Percentiles rank a stretch among this genome's conserved stretches.
phyloP scores from a whole-genome alignment of 2,113 vertebrate genomes.

The Dendrocopos noguchii region DNA sequence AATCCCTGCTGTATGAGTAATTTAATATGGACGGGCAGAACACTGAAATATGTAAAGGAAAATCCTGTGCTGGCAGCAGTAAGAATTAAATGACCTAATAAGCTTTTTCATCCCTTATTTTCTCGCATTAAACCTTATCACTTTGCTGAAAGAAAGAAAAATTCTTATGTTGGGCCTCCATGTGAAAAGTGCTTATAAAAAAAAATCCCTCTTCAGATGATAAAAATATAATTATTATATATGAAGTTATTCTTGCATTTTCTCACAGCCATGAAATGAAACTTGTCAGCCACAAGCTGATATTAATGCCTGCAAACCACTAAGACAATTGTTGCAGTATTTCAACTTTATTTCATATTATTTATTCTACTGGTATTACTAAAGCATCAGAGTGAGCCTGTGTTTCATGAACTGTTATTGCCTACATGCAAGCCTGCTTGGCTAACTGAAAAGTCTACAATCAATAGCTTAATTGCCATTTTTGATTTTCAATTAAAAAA shows the following conservation, averaged over 20 bases:
- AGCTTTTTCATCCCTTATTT: slow-evolving; percentile 34
- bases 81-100: slow-evolving; percentile 22
- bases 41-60: slow-evolving; percentile 15
- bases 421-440: background rate
- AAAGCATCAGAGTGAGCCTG: background rate
- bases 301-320: slow-evolving; percentile 4
- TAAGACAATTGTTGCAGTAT: background rate
- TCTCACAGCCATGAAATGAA: slow-evolving; percentile 32
- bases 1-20: slow-evolving; percentile 10
- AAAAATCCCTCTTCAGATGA: slow-evolving; percentile 21
- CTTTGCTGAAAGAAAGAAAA: slow-evolving; percentile 37
- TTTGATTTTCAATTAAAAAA: background rate
- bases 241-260: slow-evolving; percentile 41
- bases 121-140: slow-evolving; percentile 11
- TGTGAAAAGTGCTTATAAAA: slow-evolving; percentile 50
- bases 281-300: background rate
- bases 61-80: slow-evolving; percentile 3
- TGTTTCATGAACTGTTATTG: background rate
- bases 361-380: background rate
- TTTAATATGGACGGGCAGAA: slow-evolving; percentile 20
- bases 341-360: background rate
- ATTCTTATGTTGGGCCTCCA: slow-evolving; percentile 22
- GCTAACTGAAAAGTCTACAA: background rate
- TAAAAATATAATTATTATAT: slow-evolving; percentile 39
- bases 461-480: background rate